These are phyloP conservation scores for Pollenia amentaria DNA, from an alignment of 2,888 invertebrate genomes.

Conservation along the genomic window DNA sequence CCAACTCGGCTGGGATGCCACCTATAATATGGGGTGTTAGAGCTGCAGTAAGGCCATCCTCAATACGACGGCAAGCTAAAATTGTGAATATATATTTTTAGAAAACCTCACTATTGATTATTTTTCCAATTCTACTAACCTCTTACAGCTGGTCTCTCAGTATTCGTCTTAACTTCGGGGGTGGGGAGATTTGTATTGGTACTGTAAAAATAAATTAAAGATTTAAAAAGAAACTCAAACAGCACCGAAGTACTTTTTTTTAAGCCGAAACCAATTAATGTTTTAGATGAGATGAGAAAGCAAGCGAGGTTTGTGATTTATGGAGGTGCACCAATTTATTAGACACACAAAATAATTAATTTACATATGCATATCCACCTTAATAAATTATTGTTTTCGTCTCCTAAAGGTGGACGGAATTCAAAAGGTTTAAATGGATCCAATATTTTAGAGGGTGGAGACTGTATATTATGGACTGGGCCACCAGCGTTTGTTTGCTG, in stretches of 20 bases:
- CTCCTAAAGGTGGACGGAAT: conserved; percentile 71
- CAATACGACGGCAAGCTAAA: conserved; percentile 73
- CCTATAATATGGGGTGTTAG: conserved; percentile 79
- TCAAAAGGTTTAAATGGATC: conserved; percentile 77
- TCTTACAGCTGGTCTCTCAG: conserved; percentile 75
- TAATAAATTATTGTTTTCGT: conserved; percentile 63
- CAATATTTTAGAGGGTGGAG: conserved; percentile 47
- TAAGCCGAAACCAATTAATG: not conserved
- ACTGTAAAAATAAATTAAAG: conserved; percentile 10
- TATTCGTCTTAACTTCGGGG: not conserved
- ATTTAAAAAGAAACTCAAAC: not conserved
- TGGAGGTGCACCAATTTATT: no score
- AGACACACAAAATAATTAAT: not conserved
- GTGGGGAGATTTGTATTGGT: not conserved
- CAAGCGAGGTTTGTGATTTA: not conserved
- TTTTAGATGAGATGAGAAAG: not conserved
- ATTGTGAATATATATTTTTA: not conserved
- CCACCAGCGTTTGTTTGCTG: conserved; percentile 1
- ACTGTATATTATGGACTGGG: conserved; percentile 43
- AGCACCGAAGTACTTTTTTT: not conserved
- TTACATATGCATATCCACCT: conserved; percentile 55
- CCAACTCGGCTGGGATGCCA: conserved; percentile 78
- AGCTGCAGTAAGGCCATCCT: conserved; percentile 34
- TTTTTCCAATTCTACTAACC: conserved; percentile 69
- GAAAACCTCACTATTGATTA: no score